Conservation (phyloP, 2,113 vertebrate species). For the Myrmophylax atrothorax region DNA sequence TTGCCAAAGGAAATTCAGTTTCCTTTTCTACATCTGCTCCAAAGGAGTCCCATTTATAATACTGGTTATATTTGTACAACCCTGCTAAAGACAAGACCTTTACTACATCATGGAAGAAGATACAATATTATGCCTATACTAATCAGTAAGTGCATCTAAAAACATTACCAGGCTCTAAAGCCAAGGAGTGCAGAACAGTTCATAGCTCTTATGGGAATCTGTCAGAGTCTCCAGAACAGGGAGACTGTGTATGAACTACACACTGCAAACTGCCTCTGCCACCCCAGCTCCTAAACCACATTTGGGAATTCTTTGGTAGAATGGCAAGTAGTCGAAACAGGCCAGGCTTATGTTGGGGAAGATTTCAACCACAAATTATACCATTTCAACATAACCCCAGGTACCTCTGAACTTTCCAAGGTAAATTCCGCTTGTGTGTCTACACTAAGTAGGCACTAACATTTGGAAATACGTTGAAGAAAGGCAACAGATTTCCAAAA, state of each 20-base stretch:
- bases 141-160: neutral
- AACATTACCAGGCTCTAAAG: neutral
- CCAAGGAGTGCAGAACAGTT: neutral
- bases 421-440: neutral
- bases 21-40: neutral
- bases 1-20: neutral
- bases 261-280: neutral
- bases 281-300: neutral
- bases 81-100: neutral
- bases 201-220: fast-evolving
- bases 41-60: neutral
- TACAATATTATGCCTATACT: fast-evolving
- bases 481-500: neutral
- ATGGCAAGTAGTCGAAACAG: neutral
- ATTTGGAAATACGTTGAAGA: neutral
- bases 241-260: neutral
- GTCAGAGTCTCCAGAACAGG: neutral
- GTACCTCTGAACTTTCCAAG: neutral
- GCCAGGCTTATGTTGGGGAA: neutral
- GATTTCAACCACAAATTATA: neutral
- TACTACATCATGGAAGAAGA: neutral
- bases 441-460: neutral
- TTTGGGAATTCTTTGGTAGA: neutral
- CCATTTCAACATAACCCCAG: neutral
- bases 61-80: neutral